phyloP scores from a whole-genome alignment of 1,140 invertebrate species.

The Cherax quadricarinatus region DNA sequence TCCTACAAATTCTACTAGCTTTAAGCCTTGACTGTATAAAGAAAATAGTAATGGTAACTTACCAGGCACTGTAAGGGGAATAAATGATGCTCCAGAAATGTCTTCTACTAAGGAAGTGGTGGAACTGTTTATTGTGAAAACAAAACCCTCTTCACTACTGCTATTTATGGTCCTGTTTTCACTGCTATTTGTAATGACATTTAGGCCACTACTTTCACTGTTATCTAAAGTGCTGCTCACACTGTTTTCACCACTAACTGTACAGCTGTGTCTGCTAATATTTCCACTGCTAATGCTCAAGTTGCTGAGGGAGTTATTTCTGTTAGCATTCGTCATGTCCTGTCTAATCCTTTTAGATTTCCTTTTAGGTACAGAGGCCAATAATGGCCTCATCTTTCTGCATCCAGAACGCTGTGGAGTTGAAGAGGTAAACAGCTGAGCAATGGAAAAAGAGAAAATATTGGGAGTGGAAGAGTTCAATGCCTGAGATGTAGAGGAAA shows the following conservation, averaged over 20 bases:
- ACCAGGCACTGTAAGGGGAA: not conserved
- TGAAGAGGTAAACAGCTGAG: not conserved
- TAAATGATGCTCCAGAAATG: not conserved
- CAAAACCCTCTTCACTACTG: too few relatives aligned
- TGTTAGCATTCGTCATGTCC: not conserved
- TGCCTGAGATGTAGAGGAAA: not conserved
- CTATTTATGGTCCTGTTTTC: too few relatives aligned
- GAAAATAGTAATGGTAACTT: not conserved
- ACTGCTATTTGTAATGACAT: too few relatives aligned
- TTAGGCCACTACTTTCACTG: not conserved
- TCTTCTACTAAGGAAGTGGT: not conserved
- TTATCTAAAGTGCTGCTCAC: not conserved
- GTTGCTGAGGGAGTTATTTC: not conserved
- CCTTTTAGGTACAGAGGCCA: not conserved
- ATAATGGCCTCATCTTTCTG: not conserved
- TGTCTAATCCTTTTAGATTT: not conserved
- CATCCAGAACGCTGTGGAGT: not conserved
- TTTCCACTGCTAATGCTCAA: too few relatives aligned
- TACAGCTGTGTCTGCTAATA: not conserved
- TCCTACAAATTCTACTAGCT: too few relatives aligned
- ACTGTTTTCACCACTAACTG: not conserved
- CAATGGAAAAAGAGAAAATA: too few relatives aligned
- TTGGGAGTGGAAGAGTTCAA: not conserved
- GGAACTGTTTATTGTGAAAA: not conserved
- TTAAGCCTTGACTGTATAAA: not conserved